Conservation (phyloP, 1,140 invertebrate species). For the Sinonovacula constricta region DNA sequence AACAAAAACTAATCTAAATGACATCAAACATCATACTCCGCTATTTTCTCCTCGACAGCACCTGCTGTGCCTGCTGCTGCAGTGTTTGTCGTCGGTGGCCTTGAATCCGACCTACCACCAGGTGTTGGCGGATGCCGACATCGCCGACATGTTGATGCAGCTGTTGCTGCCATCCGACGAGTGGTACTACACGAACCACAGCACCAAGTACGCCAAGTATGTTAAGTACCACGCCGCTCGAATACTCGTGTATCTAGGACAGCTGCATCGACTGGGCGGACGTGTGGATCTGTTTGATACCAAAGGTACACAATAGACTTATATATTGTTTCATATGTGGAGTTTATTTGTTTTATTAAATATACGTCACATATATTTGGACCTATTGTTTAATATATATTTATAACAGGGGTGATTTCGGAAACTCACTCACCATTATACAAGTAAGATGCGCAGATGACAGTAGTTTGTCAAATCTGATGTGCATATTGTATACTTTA, state of each 20-base stretch:
- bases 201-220: slow-evolving; percentile 85
- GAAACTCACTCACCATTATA: too few relatives aligned
- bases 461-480: too few relatives aligned
- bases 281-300: slow-evolving; percentile 81
- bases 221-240: slow-evolving; percentile 87
- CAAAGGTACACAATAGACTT: slow-evolving; percentile 62
- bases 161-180: slow-evolving; percentile 86
- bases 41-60: too few relatives aligned
- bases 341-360: too few relatives aligned
- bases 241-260: slow-evolving; percentile 83
- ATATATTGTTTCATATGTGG: too few relatives aligned
- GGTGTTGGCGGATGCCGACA: slow-evolving; percentile 82
- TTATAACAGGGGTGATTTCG: too few relatives aligned
- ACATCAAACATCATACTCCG: too few relatives aligned
- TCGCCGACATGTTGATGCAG: slow-evolving; percentile 85
- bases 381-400: too few relatives aligned
- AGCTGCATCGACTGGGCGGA: slow-evolving; percentile 80
- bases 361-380: too few relatives aligned
- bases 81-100: slow-evolving; percentile 84
- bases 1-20: too few relatives aligned
- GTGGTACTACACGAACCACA: slow-evolving; percentile 88
- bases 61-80: slow-evolving; percentile 85
- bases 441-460: too few relatives aligned
- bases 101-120: slow-evolving; percentile 82
- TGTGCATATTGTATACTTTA: too few relatives aligned